Evolutionary conservation across 2,888 invertebrate genomes (phyloP), one percentile per base, ranked within the genome.

Genomic region (Epsilonema sp.): DNA sequence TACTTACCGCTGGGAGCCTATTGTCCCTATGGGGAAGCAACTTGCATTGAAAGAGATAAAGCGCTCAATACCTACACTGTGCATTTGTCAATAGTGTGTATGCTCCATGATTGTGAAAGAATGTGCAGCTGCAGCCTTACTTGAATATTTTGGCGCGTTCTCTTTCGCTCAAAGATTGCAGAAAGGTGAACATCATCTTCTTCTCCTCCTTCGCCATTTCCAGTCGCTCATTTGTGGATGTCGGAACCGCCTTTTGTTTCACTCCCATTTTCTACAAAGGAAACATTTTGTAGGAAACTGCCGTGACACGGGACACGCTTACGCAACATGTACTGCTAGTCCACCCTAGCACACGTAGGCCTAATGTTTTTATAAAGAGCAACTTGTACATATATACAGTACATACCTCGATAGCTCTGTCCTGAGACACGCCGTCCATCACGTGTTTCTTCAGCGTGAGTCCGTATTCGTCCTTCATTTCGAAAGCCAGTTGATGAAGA

Each of bases 381-480:
- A n/a, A n/a, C n/a, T n/a, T 13, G 8, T 5, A 24, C 5, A 42
- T 8, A 21, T 19, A 19, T 5, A 24, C 19, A 21, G 19, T 5
- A 40, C 26, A 8, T 39, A 49, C 49, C 26, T 47, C 37, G 3
- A 49, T 5, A 19, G 49, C 47, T 26, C 44, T 26, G 36, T 49
- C 42, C 4, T 19, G 24, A 8, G 31, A 19, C 3, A 49, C 8
- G 3, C 11, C 19, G 23, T 37, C 44, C 20, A 50, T 16, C 16
- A 48, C 42, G 23, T 38, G 26, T n/a, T n/a, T 4, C 42, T 50
- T 50, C 42, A 60, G 49, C 42, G 51, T 50, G 24, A 63, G 52
- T 37, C 63, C 63, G 50, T 63, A 62, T 41, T 61, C 61, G 45
- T 63, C 61, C 23, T 52, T 47, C 62, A 63, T 64, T 25, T 58